Conservation (phyloP, 2,888 invertebrate genomes). For the Buathra laborator region DNA sequence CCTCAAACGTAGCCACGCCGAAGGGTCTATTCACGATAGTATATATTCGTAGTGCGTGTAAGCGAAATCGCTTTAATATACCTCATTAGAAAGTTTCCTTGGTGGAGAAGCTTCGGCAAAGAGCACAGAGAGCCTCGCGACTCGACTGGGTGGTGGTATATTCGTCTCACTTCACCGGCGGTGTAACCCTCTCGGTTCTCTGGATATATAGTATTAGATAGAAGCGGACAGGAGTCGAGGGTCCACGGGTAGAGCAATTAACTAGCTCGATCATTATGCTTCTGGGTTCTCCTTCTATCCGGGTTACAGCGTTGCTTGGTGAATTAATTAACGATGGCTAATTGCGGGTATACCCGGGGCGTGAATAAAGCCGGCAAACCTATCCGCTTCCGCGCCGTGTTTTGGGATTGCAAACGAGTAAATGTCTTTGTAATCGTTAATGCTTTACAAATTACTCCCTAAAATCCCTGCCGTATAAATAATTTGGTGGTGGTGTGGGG, state of each 20-base stretch:
- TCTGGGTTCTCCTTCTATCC: constrained; percentile 37
- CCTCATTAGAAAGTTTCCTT: constrained; percentile 58
- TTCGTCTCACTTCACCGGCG: background rate
- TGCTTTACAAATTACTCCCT: constrained; percentile 2
- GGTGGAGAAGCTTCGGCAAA: background rate
- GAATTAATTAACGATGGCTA: constrained; percentile 63
- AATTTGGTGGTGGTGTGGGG: too few relatives aligned
- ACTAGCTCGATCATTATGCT: constrained; percentile 63
- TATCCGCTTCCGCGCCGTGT: constrained; percentile 7
- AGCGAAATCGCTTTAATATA: constrained; percentile 52
- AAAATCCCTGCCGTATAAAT: background rate
- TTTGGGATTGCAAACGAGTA: constrained; percentile 7
- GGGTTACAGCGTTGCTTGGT: constrained; percentile 10
- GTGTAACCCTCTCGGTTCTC: constrained; percentile 3
- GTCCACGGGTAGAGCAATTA: constrained; percentile 60
- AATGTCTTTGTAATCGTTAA: constrained; percentile 36
- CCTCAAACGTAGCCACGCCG: background rate
- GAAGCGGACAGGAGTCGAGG: constrained; percentile 52
- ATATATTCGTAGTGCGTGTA: constrained; percentile 22
- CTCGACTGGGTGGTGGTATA: background rate
- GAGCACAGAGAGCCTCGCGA: background rate
- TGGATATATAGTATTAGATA: constrained; percentile 45
- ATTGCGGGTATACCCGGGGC: constrained; percentile 59
- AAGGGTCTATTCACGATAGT: constrained; percentile 4
- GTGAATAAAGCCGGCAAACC: constrained; percentile 48